phyloP scores from a whole-genome alignment of 2,113 vertebrate genomes.

The Sturnus vulgaris region DNA sequence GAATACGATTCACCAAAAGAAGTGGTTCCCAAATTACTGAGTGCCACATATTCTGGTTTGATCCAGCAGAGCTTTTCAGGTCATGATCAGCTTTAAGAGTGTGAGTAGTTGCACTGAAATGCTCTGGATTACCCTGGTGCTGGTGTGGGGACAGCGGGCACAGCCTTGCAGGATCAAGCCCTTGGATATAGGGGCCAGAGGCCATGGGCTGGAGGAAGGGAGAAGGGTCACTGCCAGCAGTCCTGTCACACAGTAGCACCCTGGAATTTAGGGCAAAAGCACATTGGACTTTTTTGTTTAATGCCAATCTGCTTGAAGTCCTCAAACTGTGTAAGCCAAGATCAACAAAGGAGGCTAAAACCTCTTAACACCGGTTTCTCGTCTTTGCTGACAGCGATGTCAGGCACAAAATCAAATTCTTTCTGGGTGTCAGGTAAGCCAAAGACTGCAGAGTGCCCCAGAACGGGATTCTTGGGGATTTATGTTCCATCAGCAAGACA shows the following conservation, averaged over 20 bases:
- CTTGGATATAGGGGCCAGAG: not conserved
- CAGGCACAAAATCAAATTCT: conserved; percentile 18
- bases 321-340: not conserved
- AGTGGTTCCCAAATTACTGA: not conserved
- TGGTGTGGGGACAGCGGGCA: not conserved
- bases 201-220: not conserved
- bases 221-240: not conserved
- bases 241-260: not conserved
- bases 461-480: conserved; percentile 39
- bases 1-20: not conserved
- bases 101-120: not conserved
- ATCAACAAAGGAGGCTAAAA: conserved; percentile 8
- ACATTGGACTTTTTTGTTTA: not conserved
- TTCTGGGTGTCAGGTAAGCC: conserved; percentile 38
- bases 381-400: not conserved
- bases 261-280: conserved; percentile 9
- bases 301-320: not conserved
- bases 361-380: not conserved
- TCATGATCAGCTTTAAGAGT: not conserved
- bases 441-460: not conserved
- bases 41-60: not conserved
- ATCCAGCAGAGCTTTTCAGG: conserved; percentile 38
- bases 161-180: not conserved
- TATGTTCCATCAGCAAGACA: conserved; percentile 15
- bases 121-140: not conserved